Percentiles rank a stretch among this genome's conserved stretches.
These are phyloP conservation scores for Prorops nasuta DNA, from an alignment of 1,140 invertebrate species.

Conservation along the genomic window DNA sequence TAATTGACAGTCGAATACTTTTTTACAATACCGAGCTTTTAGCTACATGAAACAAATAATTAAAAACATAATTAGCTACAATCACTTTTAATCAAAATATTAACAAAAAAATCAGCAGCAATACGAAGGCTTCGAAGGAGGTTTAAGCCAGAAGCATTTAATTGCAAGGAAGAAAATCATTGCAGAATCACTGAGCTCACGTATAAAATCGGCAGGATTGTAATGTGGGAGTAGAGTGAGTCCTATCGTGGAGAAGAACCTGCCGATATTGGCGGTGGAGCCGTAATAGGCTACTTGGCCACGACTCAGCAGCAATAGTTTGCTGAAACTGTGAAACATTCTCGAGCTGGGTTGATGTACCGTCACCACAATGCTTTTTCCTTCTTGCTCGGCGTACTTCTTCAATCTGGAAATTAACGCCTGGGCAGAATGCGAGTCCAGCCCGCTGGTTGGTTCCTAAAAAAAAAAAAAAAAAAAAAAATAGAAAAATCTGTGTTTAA, in stretches of 20 bases:
- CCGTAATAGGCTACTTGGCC: conserved; percentile 82
- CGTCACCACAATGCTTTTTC: conserved; percentile 79
- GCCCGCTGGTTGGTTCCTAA: conserved; percentile 82
- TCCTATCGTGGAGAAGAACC: conserved; percentile 74
- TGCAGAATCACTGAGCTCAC: too few species aligned
- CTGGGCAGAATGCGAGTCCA: conserved; percentile 81
- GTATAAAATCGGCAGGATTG: conserved; percentile 84
- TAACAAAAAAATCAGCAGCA: too few species aligned
- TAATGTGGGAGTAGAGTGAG: conserved; percentile 76
- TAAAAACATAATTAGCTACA: too few species aligned
- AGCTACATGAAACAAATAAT: too few species aligned
- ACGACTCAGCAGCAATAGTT: conserved; percentile 73
- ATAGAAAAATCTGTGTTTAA: too few species aligned
- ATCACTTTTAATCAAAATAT: too few species aligned
- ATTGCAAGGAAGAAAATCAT: too few species aligned
- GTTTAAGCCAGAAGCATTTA: too few species aligned
- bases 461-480: conserved; percentile 15
- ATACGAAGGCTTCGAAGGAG: too few species aligned
- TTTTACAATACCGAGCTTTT: too few species aligned
- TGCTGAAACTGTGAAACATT: conserved; percentile 86
- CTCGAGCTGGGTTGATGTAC: conserved; percentile 87
- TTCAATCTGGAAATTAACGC: conserved; percentile 74
- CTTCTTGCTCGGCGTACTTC: conserved; percentile 72
- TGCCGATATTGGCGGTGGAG: conserved; percentile 70
- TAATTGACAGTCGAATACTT: too few species aligned